Conservation (phyloP, 2,113 vertebrate genomes). For the Caranx ignobilis region DNA sequence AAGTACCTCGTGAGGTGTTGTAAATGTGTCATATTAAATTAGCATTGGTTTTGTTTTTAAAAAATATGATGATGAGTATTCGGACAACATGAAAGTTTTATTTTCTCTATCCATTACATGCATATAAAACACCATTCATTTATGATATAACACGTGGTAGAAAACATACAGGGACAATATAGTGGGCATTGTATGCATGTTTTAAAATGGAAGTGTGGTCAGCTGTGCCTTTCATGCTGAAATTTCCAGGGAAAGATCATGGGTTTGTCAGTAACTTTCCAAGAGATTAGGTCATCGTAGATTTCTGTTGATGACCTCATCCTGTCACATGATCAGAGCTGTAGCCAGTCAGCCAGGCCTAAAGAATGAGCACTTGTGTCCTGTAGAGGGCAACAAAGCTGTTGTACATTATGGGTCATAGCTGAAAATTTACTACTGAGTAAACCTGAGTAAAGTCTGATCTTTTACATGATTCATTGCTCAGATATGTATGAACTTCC, state of each 20-base stretch:
- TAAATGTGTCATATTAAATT: neutral
- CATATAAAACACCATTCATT: neutral
- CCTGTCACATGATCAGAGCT: conserved; percentile 11
- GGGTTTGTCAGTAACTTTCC: conserved; percentile 21
- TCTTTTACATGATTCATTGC: too few species aligned
- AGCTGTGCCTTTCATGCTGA: neutral
- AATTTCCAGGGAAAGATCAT: neutral
- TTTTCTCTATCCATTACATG: neutral
- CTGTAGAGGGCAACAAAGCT: conserved; percentile 21
- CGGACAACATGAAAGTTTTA: neutral
- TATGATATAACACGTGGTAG: neutral
- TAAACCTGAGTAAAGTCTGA: too few species aligned
- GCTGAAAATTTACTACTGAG: too few species aligned
- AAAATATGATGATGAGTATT: neutral
- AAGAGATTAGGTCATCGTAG: neutral
- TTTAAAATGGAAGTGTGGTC: too few species aligned
- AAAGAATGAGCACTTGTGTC: neutral
- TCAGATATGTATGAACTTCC: neutral
- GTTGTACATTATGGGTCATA: neutral
- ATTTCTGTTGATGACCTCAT: neutral
- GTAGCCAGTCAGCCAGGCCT: neutral
- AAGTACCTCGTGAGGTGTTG: too few species aligned
- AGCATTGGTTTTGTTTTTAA: neutral
- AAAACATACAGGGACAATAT: too few species aligned
- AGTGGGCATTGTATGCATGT: too few species aligned